Conservation (phyloP, 1,140 invertebrate species). For the Phthorimaea operculella region DNA sequence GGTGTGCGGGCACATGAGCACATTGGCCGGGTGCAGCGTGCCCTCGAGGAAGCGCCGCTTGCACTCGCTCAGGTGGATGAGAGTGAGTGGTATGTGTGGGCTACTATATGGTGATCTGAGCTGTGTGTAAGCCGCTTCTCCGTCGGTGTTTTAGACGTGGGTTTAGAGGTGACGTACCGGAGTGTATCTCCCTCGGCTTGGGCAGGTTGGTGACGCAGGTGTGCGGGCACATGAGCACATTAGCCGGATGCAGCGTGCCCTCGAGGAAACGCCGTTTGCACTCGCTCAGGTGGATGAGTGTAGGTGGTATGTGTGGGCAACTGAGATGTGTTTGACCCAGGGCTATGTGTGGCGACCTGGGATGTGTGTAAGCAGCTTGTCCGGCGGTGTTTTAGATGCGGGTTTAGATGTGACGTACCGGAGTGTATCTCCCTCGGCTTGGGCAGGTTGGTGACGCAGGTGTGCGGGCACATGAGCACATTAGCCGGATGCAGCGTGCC, state of each 20-base stretch:
- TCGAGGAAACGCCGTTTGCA: conserved; percentile 95
- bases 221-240: conserved; percentile 98
- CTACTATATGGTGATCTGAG: no score
- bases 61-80: conserved; percentile 98
- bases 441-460: conserved; percentile 99
- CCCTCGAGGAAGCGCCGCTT: conserved; percentile 96
- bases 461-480: conserved; percentile 98
- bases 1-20: conserved; percentile 99
- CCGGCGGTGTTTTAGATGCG: no score
- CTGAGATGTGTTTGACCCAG: no score
- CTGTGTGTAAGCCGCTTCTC: no score
- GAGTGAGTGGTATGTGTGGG: conserved; percentile 97
- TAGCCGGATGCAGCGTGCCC: conserved; percentile 96
- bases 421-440: conserved; percentile 96
- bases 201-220: conserved; percentile 99
- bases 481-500: conserved; percentile 98
- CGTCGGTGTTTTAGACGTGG: no score
- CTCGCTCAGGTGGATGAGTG: conserved; percentile 97
- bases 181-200: conserved; percentile 96
- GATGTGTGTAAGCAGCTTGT: no score
- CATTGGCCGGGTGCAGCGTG: conserved; percentile 96
- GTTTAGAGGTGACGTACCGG: no score
- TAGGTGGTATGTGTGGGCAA: no score
- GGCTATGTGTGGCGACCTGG: no score
- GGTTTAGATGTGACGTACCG: no score